phyloP scores from a whole-genome alignment of 2,888 invertebrate species.

The Nomada flava region DNA sequence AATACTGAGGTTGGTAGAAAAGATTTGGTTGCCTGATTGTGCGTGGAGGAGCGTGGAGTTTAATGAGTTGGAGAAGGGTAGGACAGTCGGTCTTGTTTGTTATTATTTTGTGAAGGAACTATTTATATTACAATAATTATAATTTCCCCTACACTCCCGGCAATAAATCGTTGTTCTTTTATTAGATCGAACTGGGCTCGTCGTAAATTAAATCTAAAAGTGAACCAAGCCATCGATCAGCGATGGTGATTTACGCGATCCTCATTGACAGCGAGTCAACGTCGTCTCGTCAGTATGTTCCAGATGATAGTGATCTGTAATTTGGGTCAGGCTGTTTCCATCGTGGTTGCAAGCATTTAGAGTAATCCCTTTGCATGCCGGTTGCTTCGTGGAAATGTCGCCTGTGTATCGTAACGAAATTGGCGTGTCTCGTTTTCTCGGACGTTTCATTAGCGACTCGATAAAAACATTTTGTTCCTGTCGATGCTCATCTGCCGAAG shows the following conservation, averaged over 20 bases:
- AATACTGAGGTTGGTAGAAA: too few species aligned
- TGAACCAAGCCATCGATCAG: constrained; percentile 10
- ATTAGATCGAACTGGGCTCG: neutral
- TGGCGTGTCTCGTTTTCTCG: neutral
- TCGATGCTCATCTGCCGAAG: constrained; percentile 4
- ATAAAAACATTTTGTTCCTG: neutral
- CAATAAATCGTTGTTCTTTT: neutral
- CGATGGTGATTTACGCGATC: constrained; percentile 45
- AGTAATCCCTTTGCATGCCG: constrained; percentile 7
- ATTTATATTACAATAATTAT: too few species aligned
- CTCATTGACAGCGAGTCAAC: constrained; percentile 48
- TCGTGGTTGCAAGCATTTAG: constrained; percentile 27
- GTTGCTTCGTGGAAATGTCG: constrained; percentile 37
- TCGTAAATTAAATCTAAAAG: constrained; percentile 2
- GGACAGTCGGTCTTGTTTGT: too few species aligned
- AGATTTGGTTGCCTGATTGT: too few species aligned
- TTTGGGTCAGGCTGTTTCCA: constrained; percentile 48
- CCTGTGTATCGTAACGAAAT: neutral
- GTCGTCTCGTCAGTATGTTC: constrained; percentile 39
- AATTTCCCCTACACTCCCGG: neutral
- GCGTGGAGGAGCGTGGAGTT: too few species aligned
- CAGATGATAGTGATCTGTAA: constrained; percentile 49
- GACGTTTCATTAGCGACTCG: neutral
- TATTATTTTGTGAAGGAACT: too few species aligned
- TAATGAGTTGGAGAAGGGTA: too few species aligned